Evolutionary conservation across 1,140 invertebrate species (phyloP).

Genomic region (Pogonus chalceus): DNA sequence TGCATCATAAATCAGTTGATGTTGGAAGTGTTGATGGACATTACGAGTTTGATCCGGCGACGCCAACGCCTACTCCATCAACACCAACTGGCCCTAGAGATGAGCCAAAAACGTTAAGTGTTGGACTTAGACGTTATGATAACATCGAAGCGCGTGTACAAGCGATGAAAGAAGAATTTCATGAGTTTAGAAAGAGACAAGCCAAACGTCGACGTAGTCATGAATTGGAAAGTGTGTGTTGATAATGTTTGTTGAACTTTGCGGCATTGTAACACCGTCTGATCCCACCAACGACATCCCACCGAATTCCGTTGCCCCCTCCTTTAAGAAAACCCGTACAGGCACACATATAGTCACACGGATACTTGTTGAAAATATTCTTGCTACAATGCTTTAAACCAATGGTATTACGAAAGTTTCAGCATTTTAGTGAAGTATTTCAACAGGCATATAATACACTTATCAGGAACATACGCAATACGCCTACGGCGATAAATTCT

Average conservation of each 20-base stretch:
- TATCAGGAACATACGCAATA: no score
- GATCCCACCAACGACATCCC: constrained; percentile 29
- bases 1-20: constrained; percentile 49
- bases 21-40: constrained; percentile 86
- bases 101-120: constrained; percentile 36
- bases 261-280: constrained; percentile 19
- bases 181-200: constrained; percentile 81
- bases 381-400: no score
- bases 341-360: no score
- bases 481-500: no score
- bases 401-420: no score
- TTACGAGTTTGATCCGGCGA: constrained; percentile 83
- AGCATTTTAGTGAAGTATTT: no score
- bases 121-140: constrained; percentile 40
- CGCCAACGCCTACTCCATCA: constrained; percentile 63
- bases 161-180: constrained; percentile 91
- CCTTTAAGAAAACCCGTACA: no score
- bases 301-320: no score
- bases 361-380: no score
- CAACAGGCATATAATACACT: no score
- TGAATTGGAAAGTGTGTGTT: constrained; percentile 70
- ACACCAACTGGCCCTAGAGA: constrained; percentile 54
- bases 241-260: constrained; percentile 24
- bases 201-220: constrained; percentile 56
- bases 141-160: constrained; percentile 84